A percentile compares a stretch with the other conserved stretches of the same genome.
These are phyloP conservation scores for Drosophila watanabei DNA, from an alignment of 1,140 invertebrate species.

Conservation along the genomic window DNA sequence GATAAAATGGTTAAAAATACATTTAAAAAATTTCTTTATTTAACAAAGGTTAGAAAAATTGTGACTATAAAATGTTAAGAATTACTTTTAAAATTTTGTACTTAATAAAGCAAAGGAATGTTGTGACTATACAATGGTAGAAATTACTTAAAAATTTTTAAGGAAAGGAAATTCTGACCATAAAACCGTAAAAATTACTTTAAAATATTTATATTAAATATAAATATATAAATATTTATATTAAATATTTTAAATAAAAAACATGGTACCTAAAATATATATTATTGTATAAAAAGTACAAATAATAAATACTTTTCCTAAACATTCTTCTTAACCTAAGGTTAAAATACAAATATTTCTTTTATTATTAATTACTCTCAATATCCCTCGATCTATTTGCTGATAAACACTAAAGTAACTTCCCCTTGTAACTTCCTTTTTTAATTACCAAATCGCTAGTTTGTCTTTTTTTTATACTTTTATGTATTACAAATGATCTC, in stretches of 20 bases:
- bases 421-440: neutral
- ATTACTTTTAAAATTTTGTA: no score
- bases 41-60: no score
- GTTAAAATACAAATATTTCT: no score
- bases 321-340: neutral
- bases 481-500: conserved; percentile 10
- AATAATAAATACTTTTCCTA: neutral
- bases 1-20: no score
- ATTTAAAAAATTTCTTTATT: no score
- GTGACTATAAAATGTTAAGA: no score
- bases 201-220: no score
- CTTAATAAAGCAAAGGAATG: no score
- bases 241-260: neutral
- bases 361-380: neutral
- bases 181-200: no score
- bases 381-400: neutral
- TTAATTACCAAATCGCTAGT: conserved; percentile 2
- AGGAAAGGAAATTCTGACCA: no score
- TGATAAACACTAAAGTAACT: neutral
- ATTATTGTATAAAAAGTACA: neutral
- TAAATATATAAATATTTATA: neutral
- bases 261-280: neutral
- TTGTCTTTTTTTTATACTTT: neutral
- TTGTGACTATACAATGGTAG: no score
- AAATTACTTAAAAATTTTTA: no score